These are phyloP conservation scores for Chrysomallon squamiferum DNA, from an alignment of 1,140 invertebrate genomes.

Conservation along the genomic window DNA sequence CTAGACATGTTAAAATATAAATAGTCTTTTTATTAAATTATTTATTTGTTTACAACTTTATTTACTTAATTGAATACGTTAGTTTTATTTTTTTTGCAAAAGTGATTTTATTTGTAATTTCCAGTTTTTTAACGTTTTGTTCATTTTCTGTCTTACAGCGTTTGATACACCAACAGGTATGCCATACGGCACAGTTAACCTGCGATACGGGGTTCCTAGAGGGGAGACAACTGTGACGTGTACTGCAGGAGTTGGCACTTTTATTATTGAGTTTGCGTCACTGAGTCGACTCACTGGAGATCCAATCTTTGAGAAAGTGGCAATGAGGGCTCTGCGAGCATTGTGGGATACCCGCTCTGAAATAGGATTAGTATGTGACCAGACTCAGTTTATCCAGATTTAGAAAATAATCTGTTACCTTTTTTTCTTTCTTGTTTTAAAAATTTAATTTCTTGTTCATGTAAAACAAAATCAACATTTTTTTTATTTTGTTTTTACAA, in stretches of 20 bases:
- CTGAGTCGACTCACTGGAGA: conserved; percentile 89
- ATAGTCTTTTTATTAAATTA: too few species aligned
- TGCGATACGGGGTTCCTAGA: conserved; percentile 84
- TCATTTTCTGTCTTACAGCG: conserved; percentile 64
- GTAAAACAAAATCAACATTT: too few species aligned
- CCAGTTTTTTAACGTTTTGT: too few species aligned
- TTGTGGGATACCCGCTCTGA: conserved; percentile 84
- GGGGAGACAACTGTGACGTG: conserved; percentile 97
- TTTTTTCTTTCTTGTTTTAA: too few species aligned
- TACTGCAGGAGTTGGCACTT: conserved; percentile 97
- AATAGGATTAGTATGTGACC: conserved; percentile 76
- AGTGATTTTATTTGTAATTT: too few species aligned
- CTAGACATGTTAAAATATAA: too few species aligned
- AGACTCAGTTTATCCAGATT: background rate
- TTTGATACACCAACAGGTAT: conserved; percentile 79
- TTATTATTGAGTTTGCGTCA: conserved; percentile 96
- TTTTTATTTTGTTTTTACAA: too few species aligned
- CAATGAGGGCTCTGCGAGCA: conserved; percentile 88
- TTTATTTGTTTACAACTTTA: too few species aligned
- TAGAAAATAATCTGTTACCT: background rate
- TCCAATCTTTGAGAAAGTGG: conserved; percentile 91
- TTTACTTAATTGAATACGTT: too few species aligned
- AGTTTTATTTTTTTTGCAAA: too few species aligned
- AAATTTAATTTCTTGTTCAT: too few species aligned
- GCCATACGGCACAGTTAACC: conserved; percentile 93